Percentiles rank a stretch among this genome's conserved stretches.
Conservation (phyloP, 2,113 vertebrate genomes). For the Amazona guildingii region DNA sequence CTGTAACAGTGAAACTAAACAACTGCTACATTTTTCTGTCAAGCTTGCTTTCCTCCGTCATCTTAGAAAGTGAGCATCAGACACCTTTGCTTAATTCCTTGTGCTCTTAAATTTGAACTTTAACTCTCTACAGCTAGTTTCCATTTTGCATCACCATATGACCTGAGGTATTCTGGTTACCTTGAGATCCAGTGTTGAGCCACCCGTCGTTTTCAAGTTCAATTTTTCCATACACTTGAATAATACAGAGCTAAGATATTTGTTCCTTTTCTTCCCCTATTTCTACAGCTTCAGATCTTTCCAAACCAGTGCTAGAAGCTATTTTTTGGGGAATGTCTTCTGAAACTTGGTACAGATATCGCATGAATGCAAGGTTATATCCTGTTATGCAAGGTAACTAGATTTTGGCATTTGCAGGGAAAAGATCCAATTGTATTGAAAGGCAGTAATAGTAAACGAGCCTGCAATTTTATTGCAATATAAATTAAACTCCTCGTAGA, state of each 20-base stretch:
- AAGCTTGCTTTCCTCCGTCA: background rate
- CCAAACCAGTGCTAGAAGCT: too few species aligned
- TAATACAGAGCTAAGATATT: background rate
- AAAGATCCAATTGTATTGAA: background rate
- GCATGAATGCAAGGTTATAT: too few species aligned
- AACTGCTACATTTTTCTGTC: background rate
- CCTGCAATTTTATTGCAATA: slow-evolving; percentile 5
- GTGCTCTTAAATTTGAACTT: background rate
- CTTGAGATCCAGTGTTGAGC: background rate
- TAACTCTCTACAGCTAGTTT: background rate
- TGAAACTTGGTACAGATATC: too few species aligned
- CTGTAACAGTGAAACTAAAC: background rate
- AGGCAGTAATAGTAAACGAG: slow-evolving; percentile 9
- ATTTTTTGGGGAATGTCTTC: too few species aligned
- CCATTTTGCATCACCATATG: background rate
- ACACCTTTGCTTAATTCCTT: background rate
- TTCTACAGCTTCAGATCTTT: too few species aligned
- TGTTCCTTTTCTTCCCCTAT: background rate
- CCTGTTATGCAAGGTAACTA: background rate
- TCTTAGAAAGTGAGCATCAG: background rate
- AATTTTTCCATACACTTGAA: background rate
- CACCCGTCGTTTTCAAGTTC: background rate
- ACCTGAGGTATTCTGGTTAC: background rate
- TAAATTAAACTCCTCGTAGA: background rate
- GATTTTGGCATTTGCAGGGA: background rate